Evolutionary conservation across 2,888 invertebrate species (phyloP), one percentile per base, ranked within the genome.

Genomic region (Lordiphosa andalusiaca): DNA sequence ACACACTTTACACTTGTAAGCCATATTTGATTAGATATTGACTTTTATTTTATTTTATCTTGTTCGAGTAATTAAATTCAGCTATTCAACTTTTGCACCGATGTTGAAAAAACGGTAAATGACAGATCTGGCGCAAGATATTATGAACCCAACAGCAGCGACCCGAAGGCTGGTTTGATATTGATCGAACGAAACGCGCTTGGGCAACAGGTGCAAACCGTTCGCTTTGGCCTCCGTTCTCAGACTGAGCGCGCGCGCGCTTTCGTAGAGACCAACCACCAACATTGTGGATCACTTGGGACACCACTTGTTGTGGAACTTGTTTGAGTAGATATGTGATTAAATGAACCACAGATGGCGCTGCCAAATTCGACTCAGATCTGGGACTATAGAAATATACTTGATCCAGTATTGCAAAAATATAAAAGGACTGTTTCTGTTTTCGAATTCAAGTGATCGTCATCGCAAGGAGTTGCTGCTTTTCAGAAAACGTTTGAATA

Each of bases 151-250:
- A 71, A 71, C 70, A 71, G 68, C 74, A 63, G 63, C 41, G 67
- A 70, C 74, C 50, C 71, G 74, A 62, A 52, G 53, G 47, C 50
- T 33, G 25, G 49, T 5, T 21, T 36, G n/a, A 30, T 36, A 21
- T 44, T 44, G 54, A 61, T 40, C 48, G 44, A 51, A 57, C 67
- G 71, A 60, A 30, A 13, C 58, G 9, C 30, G 30, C 30, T 30
- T 30, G 59, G 42, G 69, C 70, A 81, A 87, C 88, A 88, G 86
- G 87, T 88, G 86, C 78, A 87, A 61, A 88, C 89, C 86, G 84
- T 75, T 84, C 89, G 80, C 87, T 80, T 85, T 84, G 85, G 84
- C 48, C 9, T 23, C 10, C 44, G 13, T 16, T 44, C 44, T 44
- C 44, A 44, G 44, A 44, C 44, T 44, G 44, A 44, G 16, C 9